Evolutionary conservation across 2,113 vertebrate species (phyloP), one percentile per base, ranked within the genome.

Genomic region (Cettia cetti): DNA sequence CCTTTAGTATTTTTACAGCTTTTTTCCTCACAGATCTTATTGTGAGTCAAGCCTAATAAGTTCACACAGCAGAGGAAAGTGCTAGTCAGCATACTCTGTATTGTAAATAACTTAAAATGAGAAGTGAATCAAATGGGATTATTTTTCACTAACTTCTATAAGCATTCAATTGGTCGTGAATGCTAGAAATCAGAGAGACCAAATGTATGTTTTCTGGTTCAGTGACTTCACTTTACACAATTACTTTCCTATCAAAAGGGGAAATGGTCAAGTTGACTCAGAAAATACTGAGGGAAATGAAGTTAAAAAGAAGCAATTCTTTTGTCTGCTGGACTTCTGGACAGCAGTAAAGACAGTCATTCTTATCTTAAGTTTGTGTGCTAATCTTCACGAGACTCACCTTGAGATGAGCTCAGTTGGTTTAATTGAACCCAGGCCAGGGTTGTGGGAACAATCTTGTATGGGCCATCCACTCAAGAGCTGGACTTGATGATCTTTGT

Each of bases 131-230:
- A 95, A 95, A 93, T 44, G 12, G 90, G 88, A 92, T 92, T 95
- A 90, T 94, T 95, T 94, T 95, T 83, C 92, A 92, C 89, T 92
- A 64, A 82, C 79, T 88, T 63, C 85, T 92, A 54, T 90, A 64
- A 88, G 79, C 92, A 97, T 96, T 92, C 92, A 96, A 96, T 90
- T 94, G 93, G 88, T 95, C 47, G 2, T 96, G 92, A 96, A 96
- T 96, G 54, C 82, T 27, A 83, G 84, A 92, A 95, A 94, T 95
- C 91, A 91, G 81, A 84, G 76, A 90, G 74, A 86, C 68, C 77
- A 94, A 88, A 87, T 82, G 39, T 92, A 86, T 74, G 68, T 87
- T 89, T 95, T 94, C 85, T 80, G 87, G 87, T 94, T 94, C 82
- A 78, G 74, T 79, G 91, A 83, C 57, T 94, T 91, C 70, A 19